Percentiles rank a stretch among this genome's conserved stretches.
phyloP scores from a whole-genome alignment of 2,113 vertebrate species.

The Sardina pilchardus region DNA sequence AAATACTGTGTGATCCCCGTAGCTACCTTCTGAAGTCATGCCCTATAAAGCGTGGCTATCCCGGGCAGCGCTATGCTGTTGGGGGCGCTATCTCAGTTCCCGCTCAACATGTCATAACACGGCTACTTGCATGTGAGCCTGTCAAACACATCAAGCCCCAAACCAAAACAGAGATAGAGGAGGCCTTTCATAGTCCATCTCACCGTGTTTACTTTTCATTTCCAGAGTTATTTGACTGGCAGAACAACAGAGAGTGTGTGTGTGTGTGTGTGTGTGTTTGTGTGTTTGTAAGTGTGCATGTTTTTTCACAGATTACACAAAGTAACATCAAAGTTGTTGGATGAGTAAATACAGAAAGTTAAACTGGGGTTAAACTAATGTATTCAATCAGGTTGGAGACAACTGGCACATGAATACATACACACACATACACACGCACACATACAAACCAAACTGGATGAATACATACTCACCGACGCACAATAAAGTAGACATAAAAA shows the following conservation, averaged over 20 bases:
- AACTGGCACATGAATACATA: not conserved
- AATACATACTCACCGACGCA: not conserved
- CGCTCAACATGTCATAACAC: constrained; percentile 68
- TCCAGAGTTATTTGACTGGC: constrained; percentile 17
- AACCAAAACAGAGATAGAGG: constrained; percentile 57
- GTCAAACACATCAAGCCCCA: constrained; percentile 70
- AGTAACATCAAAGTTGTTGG: not conserved
- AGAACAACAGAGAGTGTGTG: not conserved
- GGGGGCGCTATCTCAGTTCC: constrained; percentile 18
- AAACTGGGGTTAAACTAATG: not conserved
- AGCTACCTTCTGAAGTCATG: not conserved
- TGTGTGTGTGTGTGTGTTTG: not conserved
- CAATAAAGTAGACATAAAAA: no score
- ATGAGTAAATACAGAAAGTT: not conserved
- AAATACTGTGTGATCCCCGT: not conserved
- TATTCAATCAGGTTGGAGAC: not conserved
- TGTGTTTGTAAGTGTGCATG: not conserved
- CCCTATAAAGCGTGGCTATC: not conserved
- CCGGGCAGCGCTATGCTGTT: not conserved
- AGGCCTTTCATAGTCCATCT: constrained; percentile 51
- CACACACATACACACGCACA: constrained; percentile 11
- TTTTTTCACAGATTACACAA: not conserved
- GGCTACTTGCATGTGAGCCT: constrained; percentile 65
- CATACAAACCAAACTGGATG: not conserved
- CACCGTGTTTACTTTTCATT: constrained; percentile 21